Evolutionary conservation across 1,140 invertebrate species (phyloP).

Genomic region (Drosophila prosaltans): DNA sequence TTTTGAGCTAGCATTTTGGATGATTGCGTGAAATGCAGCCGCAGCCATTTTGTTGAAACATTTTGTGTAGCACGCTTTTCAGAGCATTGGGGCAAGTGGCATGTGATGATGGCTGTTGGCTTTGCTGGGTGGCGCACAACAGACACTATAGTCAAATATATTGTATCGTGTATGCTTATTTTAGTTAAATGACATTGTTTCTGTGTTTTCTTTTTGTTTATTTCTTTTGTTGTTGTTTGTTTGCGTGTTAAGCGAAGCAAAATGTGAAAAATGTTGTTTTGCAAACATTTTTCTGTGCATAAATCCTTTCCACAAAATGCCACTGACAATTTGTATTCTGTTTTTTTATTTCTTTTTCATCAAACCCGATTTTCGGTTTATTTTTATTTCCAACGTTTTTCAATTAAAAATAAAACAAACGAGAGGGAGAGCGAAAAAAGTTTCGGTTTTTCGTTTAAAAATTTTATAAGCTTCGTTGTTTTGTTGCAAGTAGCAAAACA

Average conservation of each 20-base stretch:
- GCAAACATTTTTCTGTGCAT: not conserved
- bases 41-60: constrained; percentile 58
- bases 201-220: not conserved
- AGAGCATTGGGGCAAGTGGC: not conserved
- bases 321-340: not conserved
- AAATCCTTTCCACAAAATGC: constrained; percentile 1
- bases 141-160: constrained; percentile 18
- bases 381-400: not conserved
- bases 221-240: constrained; percentile 37
- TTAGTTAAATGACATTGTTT: constrained; percentile 66
- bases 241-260: not conserved
- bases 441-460: not conserved
- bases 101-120: no score
- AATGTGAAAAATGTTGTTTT: constrained; percentile 5
- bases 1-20: constrained; percentile 61
- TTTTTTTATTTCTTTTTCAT: not conserved
- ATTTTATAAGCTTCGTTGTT: not conserved
- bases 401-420: not conserved
- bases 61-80: constrained; percentile 37
- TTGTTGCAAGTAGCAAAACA: no score
- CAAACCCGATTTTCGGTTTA: not conserved
- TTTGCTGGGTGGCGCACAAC: not conserved
- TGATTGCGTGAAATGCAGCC: constrained; percentile 67
- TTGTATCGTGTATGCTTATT: constrained; percentile 48
- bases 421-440: not conserved